Evolutionary conservation across 1,140 invertebrate species (phyloP).

Genomic region (Battus philenor): DNA sequence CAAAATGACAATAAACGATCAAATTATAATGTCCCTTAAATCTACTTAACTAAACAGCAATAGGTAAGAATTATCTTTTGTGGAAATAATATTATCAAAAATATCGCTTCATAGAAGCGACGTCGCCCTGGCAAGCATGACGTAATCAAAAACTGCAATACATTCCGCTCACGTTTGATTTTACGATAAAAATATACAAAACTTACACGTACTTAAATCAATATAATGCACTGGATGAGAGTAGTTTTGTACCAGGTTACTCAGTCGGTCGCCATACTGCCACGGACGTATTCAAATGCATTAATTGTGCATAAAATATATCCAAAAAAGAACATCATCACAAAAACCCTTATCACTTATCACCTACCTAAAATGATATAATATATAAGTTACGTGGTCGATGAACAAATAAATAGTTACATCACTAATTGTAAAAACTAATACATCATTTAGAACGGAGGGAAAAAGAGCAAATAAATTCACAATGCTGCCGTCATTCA

Average conservation of each 20-base stretch:
- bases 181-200: constrained; percentile 63
- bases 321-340: constrained; percentile 43
- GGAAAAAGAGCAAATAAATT: constrained; percentile 36
- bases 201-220: constrained; percentile 58
- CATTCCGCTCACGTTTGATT: constrained; percentile 41
- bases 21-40: constrained; percentile 48
- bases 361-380: constrained; percentile 31
- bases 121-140: constrained; percentile 45
- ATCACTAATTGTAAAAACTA: constrained; percentile 27
- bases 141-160: constrained; percentile 45
- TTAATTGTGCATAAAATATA: constrained; percentile 62
- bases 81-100: constrained; percentile 36
- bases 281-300: constrained; percentile 57
- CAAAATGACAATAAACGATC: constrained; percentile 42
- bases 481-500: constrained; percentile 28
- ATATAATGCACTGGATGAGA: constrained; percentile 62
- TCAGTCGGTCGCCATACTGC: constrained; percentile 43
- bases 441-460: constrained; percentile 46
- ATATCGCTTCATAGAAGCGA: constrained; percentile 69
- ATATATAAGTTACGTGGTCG: constrained; percentile 18
- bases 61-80: constrained; percentile 17
- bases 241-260: constrained; percentile 63
- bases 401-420: constrained; percentile 54
- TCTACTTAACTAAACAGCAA: constrained; percentile 35
- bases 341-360: constrained; percentile 39